phyloP scores from a whole-genome alignment of 1,140 invertebrate species.

The Pseudomyrmex flavicornis region DNA sequence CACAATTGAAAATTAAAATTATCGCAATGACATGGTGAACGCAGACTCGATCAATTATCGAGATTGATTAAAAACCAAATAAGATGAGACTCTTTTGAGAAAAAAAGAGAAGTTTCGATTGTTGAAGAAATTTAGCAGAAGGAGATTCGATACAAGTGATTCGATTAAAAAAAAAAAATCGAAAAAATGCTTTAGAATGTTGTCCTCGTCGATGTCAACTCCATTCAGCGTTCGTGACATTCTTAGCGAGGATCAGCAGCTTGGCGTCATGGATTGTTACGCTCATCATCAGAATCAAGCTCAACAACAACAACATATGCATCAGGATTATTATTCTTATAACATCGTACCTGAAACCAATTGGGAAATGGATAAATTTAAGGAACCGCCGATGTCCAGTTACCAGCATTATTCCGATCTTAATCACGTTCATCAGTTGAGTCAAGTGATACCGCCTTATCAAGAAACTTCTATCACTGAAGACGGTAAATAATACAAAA shows the following conservation, averaged over 20 bases:
- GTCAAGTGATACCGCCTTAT: slow-evolving; percentile 79
- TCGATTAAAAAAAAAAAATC: slow-evolving; percentile 9
- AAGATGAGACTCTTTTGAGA: not conserved
- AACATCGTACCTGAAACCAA: slow-evolving; percentile 76
- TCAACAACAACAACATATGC: slow-evolving; percentile 66
- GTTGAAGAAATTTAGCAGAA: not conserved
- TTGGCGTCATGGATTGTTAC: slow-evolving; percentile 82
- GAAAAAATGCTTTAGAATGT: slow-evolving; percentile 78
- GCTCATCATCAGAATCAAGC: slow-evolving; percentile 72
- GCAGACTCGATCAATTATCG: not conserved
- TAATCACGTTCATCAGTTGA: slow-evolving; percentile 80
- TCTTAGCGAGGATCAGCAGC: slow-evolving; percentile 85
- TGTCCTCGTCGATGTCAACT: slow-evolving; percentile 85
- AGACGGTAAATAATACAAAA: slow-evolving; percentile 75
- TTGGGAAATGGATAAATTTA: slow-evolving; percentile 82
- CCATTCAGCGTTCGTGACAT: slow-evolving; percentile 93
- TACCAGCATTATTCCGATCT: slow-evolving; percentile 80
- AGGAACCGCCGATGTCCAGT: slow-evolving; percentile 75
- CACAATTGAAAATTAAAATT: not conserved
- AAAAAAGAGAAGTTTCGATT: not conserved
- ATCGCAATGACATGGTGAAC: not conserved
- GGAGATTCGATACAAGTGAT: not conserved
- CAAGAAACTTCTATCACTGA: slow-evolving; percentile 78
- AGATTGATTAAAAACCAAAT: not conserved
- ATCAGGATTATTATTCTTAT: slow-evolving; percentile 81